Evolutionary conservation across 2,888 invertebrate species (phyloP).

Genomic region (Pseudeuparius sepicola): DNA sequence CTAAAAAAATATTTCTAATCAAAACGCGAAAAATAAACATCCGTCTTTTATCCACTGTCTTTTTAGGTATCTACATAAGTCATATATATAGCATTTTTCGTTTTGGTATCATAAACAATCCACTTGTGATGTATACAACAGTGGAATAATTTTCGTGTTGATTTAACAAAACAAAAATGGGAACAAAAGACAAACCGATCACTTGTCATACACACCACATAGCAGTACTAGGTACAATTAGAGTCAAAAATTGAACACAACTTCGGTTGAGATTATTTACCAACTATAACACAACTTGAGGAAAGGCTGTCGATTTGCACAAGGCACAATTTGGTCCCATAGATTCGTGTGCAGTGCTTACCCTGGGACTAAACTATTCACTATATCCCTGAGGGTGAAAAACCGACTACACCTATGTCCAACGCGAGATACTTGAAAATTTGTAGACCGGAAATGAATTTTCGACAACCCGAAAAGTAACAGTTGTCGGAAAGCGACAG

Average conservation of each 20-base stretch:
- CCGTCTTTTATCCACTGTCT: too few species aligned
- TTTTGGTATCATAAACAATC: conserved; percentile 33
- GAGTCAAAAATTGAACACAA: conserved; percentile 40
- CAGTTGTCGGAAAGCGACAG: too few species aligned
- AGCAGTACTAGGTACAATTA: conserved; percentile 37
- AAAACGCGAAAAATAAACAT: too few species aligned
- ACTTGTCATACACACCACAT: conserved; percentile 37
- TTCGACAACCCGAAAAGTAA: too few species aligned
- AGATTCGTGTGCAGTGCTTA: conserved; percentile 26
- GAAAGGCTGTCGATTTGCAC: conserved; percentile 26
- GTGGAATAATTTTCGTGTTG: too few species aligned
- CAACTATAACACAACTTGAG: conserved; percentile 34
- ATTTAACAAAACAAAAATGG: too few species aligned
- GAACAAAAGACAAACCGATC: too few species aligned
- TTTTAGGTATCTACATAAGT: too few species aligned
- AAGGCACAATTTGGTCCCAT: conserved; percentile 29
- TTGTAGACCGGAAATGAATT: too few species aligned
- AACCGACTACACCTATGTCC: conserved; percentile 15
- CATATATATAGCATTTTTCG: conserved; percentile 29
- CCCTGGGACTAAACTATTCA: conserved; percentile 27
- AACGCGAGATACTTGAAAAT: conserved; percentile 23
- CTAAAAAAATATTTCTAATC: too few species aligned
- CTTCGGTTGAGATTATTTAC: too few species aligned
- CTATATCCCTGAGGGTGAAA: conserved; percentile 33
- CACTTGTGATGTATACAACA: conserved; percentile 37